Evolutionary conservation across 2,797 vertebrate species (phyloP).

Genomic region (Clangula hyemalis): DNA sequence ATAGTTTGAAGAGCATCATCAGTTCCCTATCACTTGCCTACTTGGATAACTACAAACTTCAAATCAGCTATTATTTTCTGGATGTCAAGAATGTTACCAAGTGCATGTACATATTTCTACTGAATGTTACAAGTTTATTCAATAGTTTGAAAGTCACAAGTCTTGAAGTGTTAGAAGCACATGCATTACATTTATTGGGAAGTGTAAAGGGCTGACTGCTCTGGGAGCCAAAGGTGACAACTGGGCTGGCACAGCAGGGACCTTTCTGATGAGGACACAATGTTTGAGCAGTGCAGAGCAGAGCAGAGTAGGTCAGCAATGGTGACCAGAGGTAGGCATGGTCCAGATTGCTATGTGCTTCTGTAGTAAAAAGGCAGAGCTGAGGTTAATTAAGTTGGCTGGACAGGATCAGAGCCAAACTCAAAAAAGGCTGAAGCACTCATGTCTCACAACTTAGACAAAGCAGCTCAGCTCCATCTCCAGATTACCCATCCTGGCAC

Average conservation of each 20-base stretch:
- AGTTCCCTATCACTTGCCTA: neutral
- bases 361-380: neutral
- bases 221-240: neutral
- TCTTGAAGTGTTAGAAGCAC: neutral
- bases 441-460: neutral
- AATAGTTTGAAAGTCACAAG: neutral
- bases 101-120: neutral
- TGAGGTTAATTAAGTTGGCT: neutral
- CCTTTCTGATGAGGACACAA: neutral
- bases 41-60: neutral
- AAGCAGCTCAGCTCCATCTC: neutral
- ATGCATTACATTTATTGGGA: rapidly evolving
- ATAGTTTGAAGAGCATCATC: neutral
- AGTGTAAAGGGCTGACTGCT: neutral
- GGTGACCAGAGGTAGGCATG: neutral
- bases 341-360: neutral
- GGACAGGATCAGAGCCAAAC: neutral
- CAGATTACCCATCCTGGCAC: neutral
- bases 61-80: neutral
- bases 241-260: rapidly evolving
- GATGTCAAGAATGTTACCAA: neutral
- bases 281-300: neutral
- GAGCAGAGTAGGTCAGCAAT: neutral
- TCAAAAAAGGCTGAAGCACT: neutral
- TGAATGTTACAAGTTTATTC: neutral